Percentiles rank a stretch among this genome's conserved stretches.
These are phyloP conservation scores for Vanacampus margaritifer DNA, from an alignment of 2,113 vertebrate species.

Conservation along the genomic window DNA sequence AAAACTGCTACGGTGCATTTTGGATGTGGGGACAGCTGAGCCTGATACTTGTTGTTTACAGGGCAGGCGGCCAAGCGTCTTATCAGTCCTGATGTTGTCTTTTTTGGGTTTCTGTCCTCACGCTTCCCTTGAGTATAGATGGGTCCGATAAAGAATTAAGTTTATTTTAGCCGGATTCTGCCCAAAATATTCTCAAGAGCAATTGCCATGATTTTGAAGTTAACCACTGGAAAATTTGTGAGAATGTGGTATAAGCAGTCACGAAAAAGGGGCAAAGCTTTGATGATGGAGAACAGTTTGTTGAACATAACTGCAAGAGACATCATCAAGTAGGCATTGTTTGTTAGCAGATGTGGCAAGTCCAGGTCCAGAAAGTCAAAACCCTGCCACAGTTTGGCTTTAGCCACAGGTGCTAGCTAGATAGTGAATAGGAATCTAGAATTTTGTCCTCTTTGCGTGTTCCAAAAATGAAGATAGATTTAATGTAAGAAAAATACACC, in stretches of 20 bases:
- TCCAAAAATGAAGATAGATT: too few species aligned
- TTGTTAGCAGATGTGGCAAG: too few species aligned
- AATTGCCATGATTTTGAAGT: slow-evolving; percentile 21
- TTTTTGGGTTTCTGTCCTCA: slow-evolving; percentile 23
- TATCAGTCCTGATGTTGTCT: slow-evolving; percentile 49
- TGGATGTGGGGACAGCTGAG: slow-evolving; percentile 20
- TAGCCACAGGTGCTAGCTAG: too few species aligned
- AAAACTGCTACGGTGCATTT: slow-evolving; percentile 31
- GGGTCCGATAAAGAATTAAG: slow-evolving; percentile 31
- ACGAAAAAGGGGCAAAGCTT: slow-evolving; percentile 7
- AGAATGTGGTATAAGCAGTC: slow-evolving; percentile 18
- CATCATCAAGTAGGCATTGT: too few species aligned
- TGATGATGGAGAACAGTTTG: slow-evolving; percentile 26
- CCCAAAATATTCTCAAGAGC: slow-evolving; percentile 20
- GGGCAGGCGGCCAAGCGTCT: slow-evolving; percentile 40
- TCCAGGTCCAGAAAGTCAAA: too few species aligned
- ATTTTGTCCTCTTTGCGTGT: too few species aligned
- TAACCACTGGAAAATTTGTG: slow-evolving; percentile 39
- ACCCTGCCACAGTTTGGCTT: too few species aligned
- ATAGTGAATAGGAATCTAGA: too few species aligned
- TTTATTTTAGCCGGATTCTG: slow-evolving; percentile 38
- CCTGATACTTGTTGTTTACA: slow-evolving; percentile 17
- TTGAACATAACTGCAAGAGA: not conserved
- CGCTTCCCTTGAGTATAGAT: slow-evolving; percentile 21
- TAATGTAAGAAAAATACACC: too few species aligned